Conservation (phyloP, 2,113 vertebrate genomes). For the Strix aluco region DNA sequence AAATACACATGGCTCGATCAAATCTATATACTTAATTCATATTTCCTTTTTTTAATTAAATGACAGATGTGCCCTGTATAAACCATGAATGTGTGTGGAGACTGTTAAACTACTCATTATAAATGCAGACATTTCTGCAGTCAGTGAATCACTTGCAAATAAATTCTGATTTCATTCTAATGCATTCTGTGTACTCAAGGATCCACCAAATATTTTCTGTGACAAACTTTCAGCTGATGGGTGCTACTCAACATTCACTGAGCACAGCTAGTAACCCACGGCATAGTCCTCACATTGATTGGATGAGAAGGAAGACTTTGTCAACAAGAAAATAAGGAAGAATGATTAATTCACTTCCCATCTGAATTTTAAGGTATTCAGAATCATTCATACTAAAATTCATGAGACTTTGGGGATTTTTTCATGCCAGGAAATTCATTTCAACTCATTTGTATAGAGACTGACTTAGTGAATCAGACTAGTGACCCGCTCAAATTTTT, state of each 20-base stretch:
- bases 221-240: conserved; percentile 29
- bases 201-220: conserved; percentile 20
- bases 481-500: not conserved
- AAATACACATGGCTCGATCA: not conserved
- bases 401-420: conserved; percentile 11
- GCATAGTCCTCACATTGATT: not conserved
- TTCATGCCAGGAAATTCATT: not conserved
- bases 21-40: not conserved
- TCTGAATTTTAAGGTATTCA: conserved; percentile 5
- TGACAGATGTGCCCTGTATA: not conserved
- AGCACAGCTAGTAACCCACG: not conserved
- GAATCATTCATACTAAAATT: conserved; percentile 19
- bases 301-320: conserved; percentile 18
- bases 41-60: conserved; percentile 9
- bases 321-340: conserved; percentile 35
- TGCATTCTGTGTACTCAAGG: conserved; percentile 14
- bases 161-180: conserved; percentile 58
- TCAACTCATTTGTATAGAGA: not conserved
- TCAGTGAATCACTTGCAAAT: conserved; percentile 41
- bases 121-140: conserved; percentile 15
- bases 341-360: conserved; percentile 23
- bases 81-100: not conserved
- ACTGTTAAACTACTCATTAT: conserved; percentile 17
- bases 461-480: not conserved
- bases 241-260: conserved; percentile 6